Base-by-base conservation (phyloP, 1,140 invertebrate genomes). In the Zaprionus nigranus region DNA sequence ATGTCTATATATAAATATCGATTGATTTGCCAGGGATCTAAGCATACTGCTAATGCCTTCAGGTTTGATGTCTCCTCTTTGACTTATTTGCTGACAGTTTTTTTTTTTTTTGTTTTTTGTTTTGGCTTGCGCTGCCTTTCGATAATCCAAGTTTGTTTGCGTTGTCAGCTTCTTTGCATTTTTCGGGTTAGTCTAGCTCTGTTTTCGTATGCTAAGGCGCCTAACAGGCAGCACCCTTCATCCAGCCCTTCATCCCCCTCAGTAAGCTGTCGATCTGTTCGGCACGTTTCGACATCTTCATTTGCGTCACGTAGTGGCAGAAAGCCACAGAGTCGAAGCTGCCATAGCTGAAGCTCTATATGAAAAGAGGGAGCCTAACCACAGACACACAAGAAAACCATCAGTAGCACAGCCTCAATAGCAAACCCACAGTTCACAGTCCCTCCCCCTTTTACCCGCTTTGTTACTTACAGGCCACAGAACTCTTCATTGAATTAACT, bases 401-500 rank as follows among this genome's bases (percentile, higher is more conserved):
- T 22, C 30, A 67, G 46, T 5, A 17, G 51, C 56, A 46, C 28
- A 13, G 51, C 28, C 54, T n/a, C 65, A 57, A 28, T 24, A 57
- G 26, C 26, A 57, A 58, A 34, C 28, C 28, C 7, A 30, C 28
- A 30, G 28, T 30, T 30, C 38, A 5, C 38, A 5, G 38, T 1
- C 38, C 38, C 15, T 0, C 15, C 38, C 26, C 15, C n/a, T 17
- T 11, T 28, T 12, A 2, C 7, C 40, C 11, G 1, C 36, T 43
- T n/a, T 43, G 5, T 7, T 6, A 43, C n/a, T 46, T 46, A 3
- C 26, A 40, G 56, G 36, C 34, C 36, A 59, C 30, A 46, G 34
- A 70, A 60, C 67, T 76, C 67, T 70, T 77, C 66, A 77, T 74
- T 70, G 78, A 81, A 90, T 90, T 90, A 90, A 90, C 67, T 76